Base-by-base conservation (phyloP, 2,888 invertebrate species). In the Pammene aurita region DNA sequence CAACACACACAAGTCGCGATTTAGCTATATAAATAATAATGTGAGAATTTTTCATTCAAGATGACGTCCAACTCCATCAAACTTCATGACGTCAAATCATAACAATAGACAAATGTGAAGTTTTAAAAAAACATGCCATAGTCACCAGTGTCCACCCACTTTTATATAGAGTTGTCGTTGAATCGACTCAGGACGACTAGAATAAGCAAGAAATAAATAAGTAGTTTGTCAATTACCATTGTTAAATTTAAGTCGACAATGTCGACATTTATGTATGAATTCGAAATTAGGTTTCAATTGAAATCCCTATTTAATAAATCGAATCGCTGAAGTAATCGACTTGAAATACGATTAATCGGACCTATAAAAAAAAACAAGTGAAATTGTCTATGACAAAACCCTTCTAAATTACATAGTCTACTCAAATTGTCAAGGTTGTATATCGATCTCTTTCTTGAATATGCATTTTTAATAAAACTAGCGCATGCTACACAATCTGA, bases 41-140 rank as follows among this genome's bases (percentile, higher is more conserved):
- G 81, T 84, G 84, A 78, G 80, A 85, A 79, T 80, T 83, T 86
- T 85, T 84, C 84, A 87, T 86, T 84, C 87, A 89, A 90, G 90
- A 89, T 91, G 92, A 92, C 92, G 92, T 91, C 89, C 89, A 80
- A 84, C 81, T 83, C 80, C 85, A 79, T 91, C 89, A 88, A 80
- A 84, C 81, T 83, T 80, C 85, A 79, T 87, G 89, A 90, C 90
- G 90, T 91, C 88, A 86, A 88, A 88, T 85, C 82, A 86, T 80
- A 86, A 87, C 82, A 87, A 89, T 89, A 90, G 88, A 89, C 88
- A 86, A 83, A 38, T 44, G 26, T 61, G 70, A 68, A 71, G 72
- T 73, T 76, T 77, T 78, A 73, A 62, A 66, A 63, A 52, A 61
- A 66, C 54, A 50, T 61, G 55, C 54, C 46, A 42, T 65, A 68